Base-by-base conservation (phyloP, 64 coral and sea anemone genomes). In the Montipora cactus region DNA sequence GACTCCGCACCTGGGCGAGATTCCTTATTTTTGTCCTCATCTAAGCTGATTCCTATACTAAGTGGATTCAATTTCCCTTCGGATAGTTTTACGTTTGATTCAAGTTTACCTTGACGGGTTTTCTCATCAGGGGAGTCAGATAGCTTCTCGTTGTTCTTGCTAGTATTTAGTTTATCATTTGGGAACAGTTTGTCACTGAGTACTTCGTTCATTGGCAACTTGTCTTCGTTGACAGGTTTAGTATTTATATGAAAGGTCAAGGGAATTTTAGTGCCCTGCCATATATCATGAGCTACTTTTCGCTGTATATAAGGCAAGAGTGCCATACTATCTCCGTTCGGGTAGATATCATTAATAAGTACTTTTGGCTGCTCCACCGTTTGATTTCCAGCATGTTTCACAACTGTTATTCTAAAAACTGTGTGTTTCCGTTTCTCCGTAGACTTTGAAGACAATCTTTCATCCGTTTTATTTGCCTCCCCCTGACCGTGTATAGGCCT, bases 31-130 rank as follows among this genome's bases (percentile, higher is more conserved):
- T 68, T 67, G 37, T 84, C 59, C 16, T 67, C 81, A 84, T 84
- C 81, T 6, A 84, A 14, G 11, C 16, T 12, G 19, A 84, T 84
- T 9, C 81, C 81, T 67, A 84, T 84, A 45, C 59, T 84, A 47
- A 84, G 3, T 67, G 81, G 81, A 67, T 84, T 47, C 12, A 81
- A 37, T 58, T 67, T 67, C 3, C 28, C 7, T 9, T 67, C 59
- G 1, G 37, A 37, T 25, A 84, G 23, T 46, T 68, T 10, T 47
- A 84, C 81, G 12, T 84, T 84, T 14, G 81, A 47, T 46, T 84
- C 28, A 28, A 58, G 25, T 47, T 84, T 61, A 19, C 47, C 81
- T 67, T 67, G 59, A 16, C 7, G 9, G 1, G 58, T 16, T 47
- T 84, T 84, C 13, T 67, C 58, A 18, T 25, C 2, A 46, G 59